phyloP scores from a whole-genome alignment of 2,888 invertebrate species.

The Nomada lathburiana region DNA sequence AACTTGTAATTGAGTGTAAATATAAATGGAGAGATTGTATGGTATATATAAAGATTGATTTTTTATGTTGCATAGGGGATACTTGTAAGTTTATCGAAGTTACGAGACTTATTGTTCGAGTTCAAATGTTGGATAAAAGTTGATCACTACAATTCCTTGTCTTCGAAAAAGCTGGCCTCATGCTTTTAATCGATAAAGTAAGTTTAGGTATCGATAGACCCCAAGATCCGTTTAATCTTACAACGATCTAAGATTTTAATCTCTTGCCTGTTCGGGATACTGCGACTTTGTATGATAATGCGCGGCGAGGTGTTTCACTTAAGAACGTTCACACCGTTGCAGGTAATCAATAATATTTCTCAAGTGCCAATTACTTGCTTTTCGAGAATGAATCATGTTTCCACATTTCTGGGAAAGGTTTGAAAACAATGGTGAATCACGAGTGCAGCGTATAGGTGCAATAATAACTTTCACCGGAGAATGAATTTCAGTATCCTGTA shows the following conservation, averaged over 20 bases:
- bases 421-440: neutral
- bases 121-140: too few species aligned
- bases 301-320: neutral
- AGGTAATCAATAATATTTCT: neutral
- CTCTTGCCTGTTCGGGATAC: neutral
- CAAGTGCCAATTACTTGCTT: neutral
- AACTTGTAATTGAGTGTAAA: neutral
- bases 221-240: neutral
- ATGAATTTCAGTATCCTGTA: neutral
- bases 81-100: neutral
- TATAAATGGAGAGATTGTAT: neutral
- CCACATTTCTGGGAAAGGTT: neutral
- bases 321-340: neutral
- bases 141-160: neutral
- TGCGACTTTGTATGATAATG: neutral
- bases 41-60: neutral
- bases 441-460: neutral
- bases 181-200: neutral
- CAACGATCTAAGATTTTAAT: slow-evolving; percentile 1
- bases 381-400: neutral
- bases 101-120: too few species aligned
- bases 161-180: neutral
- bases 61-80: neutral
- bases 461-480: neutral
- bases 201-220: neutral